Percentiles rank a stretch among this genome's conserved stretches.
phyloP scores from a whole-genome alignment of 2,113 vertebrate genomes.

The Callorhinus ursinus region DNA sequence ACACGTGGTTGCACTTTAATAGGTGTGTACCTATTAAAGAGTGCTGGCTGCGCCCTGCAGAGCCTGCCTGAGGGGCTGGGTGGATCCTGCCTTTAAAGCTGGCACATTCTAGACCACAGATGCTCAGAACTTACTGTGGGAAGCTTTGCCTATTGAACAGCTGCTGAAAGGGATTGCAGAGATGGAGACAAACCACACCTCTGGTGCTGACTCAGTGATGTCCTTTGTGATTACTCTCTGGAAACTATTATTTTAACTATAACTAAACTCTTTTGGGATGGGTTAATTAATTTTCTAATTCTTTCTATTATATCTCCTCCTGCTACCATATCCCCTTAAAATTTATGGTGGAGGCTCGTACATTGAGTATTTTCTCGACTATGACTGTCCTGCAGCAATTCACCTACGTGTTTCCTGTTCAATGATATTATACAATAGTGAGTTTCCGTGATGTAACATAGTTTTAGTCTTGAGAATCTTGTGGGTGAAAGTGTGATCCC shows the following conservation, averaged over 20 bases:
- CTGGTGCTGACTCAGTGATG: slow-evolving; percentile 70
- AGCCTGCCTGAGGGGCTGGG: slow-evolving; percentile 67
- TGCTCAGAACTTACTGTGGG: slow-evolving; percentile 65
- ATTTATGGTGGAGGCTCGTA: not conserved
- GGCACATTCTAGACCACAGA: slow-evolving; percentile 46
- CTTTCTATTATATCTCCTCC: not conserved
- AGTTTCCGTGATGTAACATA: not conserved
- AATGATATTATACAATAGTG: not conserved
- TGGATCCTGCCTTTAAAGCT: slow-evolving; percentile 43
- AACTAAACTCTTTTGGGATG: not conserved
- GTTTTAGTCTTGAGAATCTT: not conserved
- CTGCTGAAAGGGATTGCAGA: slow-evolving; percentile 39
- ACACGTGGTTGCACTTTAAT: not conserved
- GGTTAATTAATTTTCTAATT: slow-evolving; percentile 37
- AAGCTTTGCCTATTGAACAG: slow-evolving; percentile 33
- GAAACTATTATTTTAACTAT: slow-evolving; percentile 41
- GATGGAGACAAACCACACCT: slow-evolving; percentile 41
- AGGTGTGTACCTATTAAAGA: not conserved
- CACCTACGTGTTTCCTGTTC: not conserved
- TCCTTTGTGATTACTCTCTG: slow-evolving; percentile 22
- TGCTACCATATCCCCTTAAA: not conserved
- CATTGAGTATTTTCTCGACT: not conserved
- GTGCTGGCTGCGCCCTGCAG: slow-evolving; percentile 24
- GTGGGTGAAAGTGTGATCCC: not conserved
- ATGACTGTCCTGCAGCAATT: not conserved